These are phyloP conservation scores for Drosophila histrio DNA, from an alignment of 2,888 invertebrate species.

Conservation along the genomic window DNA sequence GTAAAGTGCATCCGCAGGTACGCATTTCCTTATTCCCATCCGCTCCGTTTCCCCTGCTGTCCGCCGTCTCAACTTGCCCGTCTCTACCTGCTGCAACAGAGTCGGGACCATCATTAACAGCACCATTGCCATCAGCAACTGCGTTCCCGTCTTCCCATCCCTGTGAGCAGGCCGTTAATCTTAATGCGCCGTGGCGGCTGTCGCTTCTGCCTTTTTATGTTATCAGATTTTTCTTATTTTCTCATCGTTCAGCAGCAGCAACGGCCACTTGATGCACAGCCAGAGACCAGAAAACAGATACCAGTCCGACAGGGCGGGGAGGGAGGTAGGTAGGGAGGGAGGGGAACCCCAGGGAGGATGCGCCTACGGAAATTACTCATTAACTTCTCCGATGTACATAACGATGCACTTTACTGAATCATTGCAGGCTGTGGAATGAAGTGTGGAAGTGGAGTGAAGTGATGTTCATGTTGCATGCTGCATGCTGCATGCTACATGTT, in stretches of 20 bases:
- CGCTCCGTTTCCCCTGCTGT: conserved; percentile 7
- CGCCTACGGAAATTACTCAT: conserved; percentile 76
- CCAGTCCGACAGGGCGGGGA: not conserved
- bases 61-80: not conserved
- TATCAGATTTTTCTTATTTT: conserved; percentile 69
- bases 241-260: conserved; percentile 65
- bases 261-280: conserved; percentile 67
- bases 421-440: conserved; percentile 6
- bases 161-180: conserved; percentile 67
- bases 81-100: conserved; percentile 40
- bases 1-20: conserved; percentile 69
- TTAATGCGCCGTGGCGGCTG: conserved; percentile 77
- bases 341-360: conserved; percentile 40
- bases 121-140: conserved; percentile 21
- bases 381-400: conserved; percentile 43
- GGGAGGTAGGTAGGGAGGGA: too few species aligned
- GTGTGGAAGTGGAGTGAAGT: not conserved
- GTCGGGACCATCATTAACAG: conserved; percentile 45
- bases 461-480: conserved; percentile 4
- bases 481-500: conserved; percentile 3
- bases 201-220: conserved; percentile 74
- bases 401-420: conserved; percentile 39
- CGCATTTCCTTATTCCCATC: conserved; percentile 69
- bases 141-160: not conserved
- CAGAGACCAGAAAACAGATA: conserved; percentile 2